Base-by-base conservation (phyloP, 2,113 vertebrate species). In the Rynchops niger region DNA sequence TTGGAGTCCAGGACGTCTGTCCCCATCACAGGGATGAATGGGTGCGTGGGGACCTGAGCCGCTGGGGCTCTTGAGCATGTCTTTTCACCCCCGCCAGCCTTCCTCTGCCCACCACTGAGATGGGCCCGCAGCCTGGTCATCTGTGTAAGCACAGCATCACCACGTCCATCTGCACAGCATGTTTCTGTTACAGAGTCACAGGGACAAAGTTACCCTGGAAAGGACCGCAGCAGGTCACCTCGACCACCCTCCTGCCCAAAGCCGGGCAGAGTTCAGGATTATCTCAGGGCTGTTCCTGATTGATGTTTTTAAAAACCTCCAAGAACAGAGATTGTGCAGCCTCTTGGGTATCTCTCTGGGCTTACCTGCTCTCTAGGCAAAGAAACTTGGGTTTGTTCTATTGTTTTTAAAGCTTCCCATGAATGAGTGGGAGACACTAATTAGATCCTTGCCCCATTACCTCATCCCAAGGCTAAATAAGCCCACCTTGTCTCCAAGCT, bases 51-150 rank as follows among this genome's bases (percentile, higher is more conserved):
- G 13, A 77, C 13, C 29, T 56, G 65, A 83, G 38, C 16, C 61
- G 27, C 59, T 3, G 2, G 45, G 21, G 30, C 20, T 80, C 30
- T 70, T 2, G 1, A 27, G 14, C 55, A 36, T 40, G 45, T 73
- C 2, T 1, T 58, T 85, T 85, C 3, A 3, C 19, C 71, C 45
- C 36, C 80, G 62, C 38, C n/a, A 23, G 27, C 20, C 36, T 71
- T 52, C 21, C 23, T 55, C n/a, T 65, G 58, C 67, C 27, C n/a
- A 43, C 1, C 0, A 1, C 36, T 22, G 66, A 40, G 16, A 62
- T 2, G 42, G 32, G 27, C 17, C 12, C 5, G 0, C 30, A 32
- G 26, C 10, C 15, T 82, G 47, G 11, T 53, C 2, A 0, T 15
- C 43, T 63, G 9, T 1, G 0, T 56, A 40, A 76, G 36, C 26